phyloP scores from a whole-genome alignment of 2,888 invertebrate species.

The Parapristionchus giblindavisi region DNA sequence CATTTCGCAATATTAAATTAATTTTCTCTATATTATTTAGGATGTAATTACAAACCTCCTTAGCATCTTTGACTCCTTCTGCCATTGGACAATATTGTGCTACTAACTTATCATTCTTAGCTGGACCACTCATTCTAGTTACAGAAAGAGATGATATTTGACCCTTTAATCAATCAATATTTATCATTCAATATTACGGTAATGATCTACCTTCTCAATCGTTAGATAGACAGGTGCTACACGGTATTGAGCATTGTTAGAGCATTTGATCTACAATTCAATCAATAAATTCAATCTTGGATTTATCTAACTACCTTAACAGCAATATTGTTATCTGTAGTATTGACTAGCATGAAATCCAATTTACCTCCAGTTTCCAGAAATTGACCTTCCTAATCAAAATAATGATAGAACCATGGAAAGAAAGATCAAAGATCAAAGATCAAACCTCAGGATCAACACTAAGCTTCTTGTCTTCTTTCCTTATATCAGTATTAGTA shows the following conservation, averaged over 20 bases:
- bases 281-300: background rate
- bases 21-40: no score
- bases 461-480: conserved; percentile 16
- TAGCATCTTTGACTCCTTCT: conserved; percentile 29
- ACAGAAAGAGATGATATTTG: conserved; percentile 31
- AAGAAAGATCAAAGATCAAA: background rate
- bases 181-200: background rate
- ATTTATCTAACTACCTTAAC: conserved; percentile 3
- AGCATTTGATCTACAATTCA: conserved; percentile 16
- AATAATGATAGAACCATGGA: background rate
- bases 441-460: conserved; percentile 16
- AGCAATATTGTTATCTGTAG: conserved; percentile 4
- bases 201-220: conserved; percentile 11
- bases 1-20: no score
- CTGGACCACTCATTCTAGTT: conserved; percentile 17
- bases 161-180: background rate
- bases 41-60: conserved; percentile 5
- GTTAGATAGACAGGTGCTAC: conserved; percentile 17
- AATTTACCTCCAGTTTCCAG: conserved; percentile 22
- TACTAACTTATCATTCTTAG: conserved; percentile 27
- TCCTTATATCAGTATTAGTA: conserved; percentile 17
- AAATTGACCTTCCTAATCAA: conserved; percentile 11
- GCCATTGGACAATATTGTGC: conserved; percentile 15
- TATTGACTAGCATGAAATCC: conserved; percentile 31
- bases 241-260: conserved; percentile 16